Conservation (phyloP, 1,140 invertebrate genomes). For the Geopemphigus sp. region DNA sequence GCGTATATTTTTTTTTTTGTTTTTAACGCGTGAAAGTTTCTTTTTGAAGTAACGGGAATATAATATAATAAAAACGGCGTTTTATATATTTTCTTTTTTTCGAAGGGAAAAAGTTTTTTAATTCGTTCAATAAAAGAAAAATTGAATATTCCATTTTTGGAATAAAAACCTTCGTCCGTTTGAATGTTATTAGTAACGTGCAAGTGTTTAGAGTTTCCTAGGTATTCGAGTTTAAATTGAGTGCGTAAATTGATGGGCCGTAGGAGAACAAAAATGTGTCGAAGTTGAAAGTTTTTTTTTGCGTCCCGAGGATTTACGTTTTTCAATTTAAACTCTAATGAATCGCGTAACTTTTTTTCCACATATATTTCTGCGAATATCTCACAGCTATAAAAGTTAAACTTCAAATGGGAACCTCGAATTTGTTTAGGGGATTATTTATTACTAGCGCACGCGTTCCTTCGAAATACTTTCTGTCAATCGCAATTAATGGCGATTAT, state of each 20-base stretch:
- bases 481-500: background rate
- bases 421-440: background rate
- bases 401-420: background rate
- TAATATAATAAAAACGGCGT: background rate
- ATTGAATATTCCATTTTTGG: slow-evolving; percentile 14
- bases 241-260: slow-evolving; percentile 39
- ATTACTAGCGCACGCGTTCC: background rate
- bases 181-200: slow-evolving; percentile 31
- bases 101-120: slow-evolving; percentile 7
- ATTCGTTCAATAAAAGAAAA: slow-evolving; percentile 13
- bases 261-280: slow-evolving; percentile 20
- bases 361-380: slow-evolving; percentile 12
- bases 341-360: slow-evolving; percentile 21
- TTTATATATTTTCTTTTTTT: slow-evolving; percentile 8
- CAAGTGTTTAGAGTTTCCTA: slow-evolving; percentile 17
- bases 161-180: slow-evolving; percentile 1
- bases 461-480: background rate
- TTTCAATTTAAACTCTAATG: slow-evolving; percentile 39
- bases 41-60: background rate
- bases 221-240: slow-evolving; percentile 33
- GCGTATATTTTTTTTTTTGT: background rate
- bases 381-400: background rate
- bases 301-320: slow-evolving; percentile 23
- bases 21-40: background rate
- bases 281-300: slow-evolving; percentile 26